Percentiles rank a stretch among this genome's conserved stretches.
phyloP scores from a whole-genome alignment of 2,888 invertebrate genomes.

The Limnephilus marmoratus region DNA sequence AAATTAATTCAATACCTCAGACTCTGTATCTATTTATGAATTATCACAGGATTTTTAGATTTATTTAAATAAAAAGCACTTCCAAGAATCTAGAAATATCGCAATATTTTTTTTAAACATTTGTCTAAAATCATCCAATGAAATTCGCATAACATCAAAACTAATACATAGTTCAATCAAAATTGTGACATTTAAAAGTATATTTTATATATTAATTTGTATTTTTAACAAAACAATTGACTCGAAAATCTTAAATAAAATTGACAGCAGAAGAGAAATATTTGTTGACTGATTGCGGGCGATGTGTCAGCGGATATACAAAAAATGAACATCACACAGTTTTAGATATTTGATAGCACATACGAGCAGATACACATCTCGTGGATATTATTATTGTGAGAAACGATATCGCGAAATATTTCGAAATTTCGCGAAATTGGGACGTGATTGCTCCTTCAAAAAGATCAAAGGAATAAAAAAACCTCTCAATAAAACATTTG shows the following conservation, averaged over 20 bases:
- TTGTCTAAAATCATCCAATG: no score
- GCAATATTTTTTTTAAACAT: no score
- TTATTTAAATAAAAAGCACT: no score
- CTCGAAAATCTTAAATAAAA: not conserved
- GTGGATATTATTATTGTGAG: not conserved
- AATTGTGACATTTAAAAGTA: not conserved
- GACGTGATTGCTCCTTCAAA: not conserved
- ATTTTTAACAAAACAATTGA: not conserved
- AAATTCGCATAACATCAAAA: not conserved
- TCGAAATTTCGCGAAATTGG: not conserved
- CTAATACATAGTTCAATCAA: not conserved
- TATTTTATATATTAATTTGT: no score
- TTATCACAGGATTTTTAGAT: no score
- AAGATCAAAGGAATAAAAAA: not conserved
- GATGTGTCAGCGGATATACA: not conserved
- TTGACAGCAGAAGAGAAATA: not conserved
- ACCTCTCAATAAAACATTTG: not conserved
- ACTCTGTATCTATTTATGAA: not conserved
- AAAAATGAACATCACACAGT: not conserved
- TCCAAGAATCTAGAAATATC: no score
- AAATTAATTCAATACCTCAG: no score
- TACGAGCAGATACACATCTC: not conserved
- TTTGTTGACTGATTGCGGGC: not conserved
- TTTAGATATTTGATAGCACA: not conserved
- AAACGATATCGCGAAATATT: not conserved